Percentiles rank a stretch among this genome's conserved stretches.
These are phyloP conservation scores for Setophaga kirtlandii DNA, from an alignment of 2,113 vertebrate species.

Conservation along the genomic window DNA sequence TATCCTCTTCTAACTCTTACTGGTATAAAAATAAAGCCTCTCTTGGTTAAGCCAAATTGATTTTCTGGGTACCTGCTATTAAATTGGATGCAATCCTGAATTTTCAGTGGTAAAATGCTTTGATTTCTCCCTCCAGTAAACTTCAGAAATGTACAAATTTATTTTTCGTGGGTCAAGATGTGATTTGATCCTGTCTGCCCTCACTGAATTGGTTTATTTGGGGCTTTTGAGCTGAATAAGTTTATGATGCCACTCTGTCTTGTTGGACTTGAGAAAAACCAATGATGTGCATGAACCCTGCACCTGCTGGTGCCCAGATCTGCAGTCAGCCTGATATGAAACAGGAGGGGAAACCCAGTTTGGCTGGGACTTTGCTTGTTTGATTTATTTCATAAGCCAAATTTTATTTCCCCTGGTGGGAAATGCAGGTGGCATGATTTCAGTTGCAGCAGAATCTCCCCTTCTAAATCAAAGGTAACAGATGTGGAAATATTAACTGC, in stretches of 20 bases:
- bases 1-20: slow-evolving; percentile 31
- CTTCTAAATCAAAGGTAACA: background rate
- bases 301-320: background rate
- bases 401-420: background rate
- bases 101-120: background rate
- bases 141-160: background rate
- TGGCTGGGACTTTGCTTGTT: background rate
- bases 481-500: background rate
- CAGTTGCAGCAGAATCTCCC: background rate
- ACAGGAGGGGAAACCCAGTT: background rate
- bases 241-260: rapidly evolving
- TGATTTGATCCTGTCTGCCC: background rate
- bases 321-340: background rate
- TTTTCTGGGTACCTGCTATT: background rate
- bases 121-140: background rate
- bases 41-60: slow-evolving; percentile 1
- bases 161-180: background rate
- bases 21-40: background rate
- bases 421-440: background rate
- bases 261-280: background rate
- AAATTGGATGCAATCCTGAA: slow-evolving; percentile 2
- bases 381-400: background rate
- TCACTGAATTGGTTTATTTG: background rate
- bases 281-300: background rate
- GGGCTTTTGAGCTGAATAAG: background rate